phyloP scores from a whole-genome alignment of 2,797 vertebrate genomes.

The Tapirus indicus region DNA sequence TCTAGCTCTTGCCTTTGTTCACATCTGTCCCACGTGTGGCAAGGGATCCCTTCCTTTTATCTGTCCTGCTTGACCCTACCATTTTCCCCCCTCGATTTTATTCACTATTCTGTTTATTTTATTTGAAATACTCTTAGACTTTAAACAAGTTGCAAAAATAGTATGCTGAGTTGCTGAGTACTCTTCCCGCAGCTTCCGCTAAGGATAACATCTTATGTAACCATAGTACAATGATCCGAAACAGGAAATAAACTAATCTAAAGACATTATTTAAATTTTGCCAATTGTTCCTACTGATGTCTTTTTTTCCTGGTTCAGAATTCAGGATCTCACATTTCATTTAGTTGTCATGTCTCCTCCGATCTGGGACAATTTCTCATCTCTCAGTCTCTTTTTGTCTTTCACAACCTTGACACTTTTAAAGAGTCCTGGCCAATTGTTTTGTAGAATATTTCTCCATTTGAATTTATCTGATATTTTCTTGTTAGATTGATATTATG shows the following conservation, averaged over 20 bases:
- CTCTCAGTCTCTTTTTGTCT: neutral
- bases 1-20: neutral
- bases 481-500: neutral
- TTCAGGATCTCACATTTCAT: neutral
- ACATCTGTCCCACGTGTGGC: neutral
- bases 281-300: neutral
- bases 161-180: neutral
- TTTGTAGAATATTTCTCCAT: neutral
- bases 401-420: neutral
- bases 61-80: neutral
- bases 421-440: neutral
- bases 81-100: neutral
- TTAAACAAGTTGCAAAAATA: neutral
- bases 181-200: neutral
- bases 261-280: neutral
- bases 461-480: neutral
- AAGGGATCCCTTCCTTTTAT: neutral
- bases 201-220: neutral
- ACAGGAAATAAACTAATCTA: neutral
- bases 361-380: neutral
- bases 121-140: conserved; percentile 3
- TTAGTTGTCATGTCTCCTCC: neutral
- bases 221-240: neutral
- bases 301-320: neutral
- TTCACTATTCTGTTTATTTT: neutral